Evolutionary conservation across 2,797 vertebrate species (phyloP), one percentile per base, ranked within the genome.

Genomic region (Garrulus glandarius): DNA sequence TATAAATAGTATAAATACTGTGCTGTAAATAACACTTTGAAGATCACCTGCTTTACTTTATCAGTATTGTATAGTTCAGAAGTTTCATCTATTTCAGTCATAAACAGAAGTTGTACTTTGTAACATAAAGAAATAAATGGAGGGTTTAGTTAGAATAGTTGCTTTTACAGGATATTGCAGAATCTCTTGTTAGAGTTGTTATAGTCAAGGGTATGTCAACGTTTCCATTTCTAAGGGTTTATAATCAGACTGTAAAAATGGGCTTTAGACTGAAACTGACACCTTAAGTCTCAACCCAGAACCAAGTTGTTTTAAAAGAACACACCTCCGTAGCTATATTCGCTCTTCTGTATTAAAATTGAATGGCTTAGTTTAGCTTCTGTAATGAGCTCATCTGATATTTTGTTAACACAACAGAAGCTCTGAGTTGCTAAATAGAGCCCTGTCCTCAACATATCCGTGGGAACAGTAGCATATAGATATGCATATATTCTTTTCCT

Each of bases 151-250:
- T 36, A 63, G 18, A 78, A 53, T 26, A 50, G 41, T 47, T 19
- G 68, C 41, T 70, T 95, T 94, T 87, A 84, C 43, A 83, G 75
- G 52, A 34, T 71, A 13, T 34, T 70, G 53, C 43, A 81, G 65
- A 53, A 92, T 63, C 39, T 96, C 39, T 70, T 67, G 32, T 60
- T 87, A 79, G n/a, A 52, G 12, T n/a, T 46, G 8, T 87, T 93
- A 55, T 15, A 61, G 79, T 36, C 72, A 91, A 85, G 55, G 12
- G 49, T 83, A 82, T 74, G 67, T 77, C 68, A 84, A 37, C 44
- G 50, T 83, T 86, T 96, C 92, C 37, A 53, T 92, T 97, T 95
- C 72, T 44, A 70, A 78, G 32, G 8, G 11, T 92, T 91, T 92
- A 91, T 93, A 91, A 94, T 32, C 61, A 61, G 50, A 55, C 22